Evolutionary conservation across 2,113 vertebrate species (phyloP).

Genomic region (Xenopus laevis): DNA sequence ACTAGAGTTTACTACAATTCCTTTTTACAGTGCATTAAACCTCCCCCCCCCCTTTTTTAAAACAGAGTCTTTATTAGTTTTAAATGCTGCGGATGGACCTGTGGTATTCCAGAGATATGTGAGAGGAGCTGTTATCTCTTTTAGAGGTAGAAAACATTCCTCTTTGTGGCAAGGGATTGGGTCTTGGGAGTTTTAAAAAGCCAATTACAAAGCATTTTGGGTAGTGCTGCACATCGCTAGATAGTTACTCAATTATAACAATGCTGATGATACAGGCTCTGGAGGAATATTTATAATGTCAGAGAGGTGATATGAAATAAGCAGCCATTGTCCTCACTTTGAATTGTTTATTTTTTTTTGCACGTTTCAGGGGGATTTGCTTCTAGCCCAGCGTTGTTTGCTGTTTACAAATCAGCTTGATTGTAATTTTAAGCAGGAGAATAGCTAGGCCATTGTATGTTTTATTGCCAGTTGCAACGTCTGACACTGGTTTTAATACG

Average conservation of each 20-base stretch:
- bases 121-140: constrained; percentile 46
- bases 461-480: constrained; percentile 7
- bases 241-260: constrained; percentile 47
- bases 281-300: constrained; percentile 42
- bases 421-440: constrained; percentile 17
- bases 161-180: constrained; percentile 45
- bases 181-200: constrained; percentile 46
- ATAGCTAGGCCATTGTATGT: constrained; percentile 18
- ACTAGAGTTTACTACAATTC: constrained; percentile 31
- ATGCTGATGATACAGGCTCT: constrained; percentile 44
- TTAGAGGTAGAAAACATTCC: constrained; percentile 43
- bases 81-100: constrained; percentile 44
- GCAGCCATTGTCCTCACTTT: constrained; percentile 19
- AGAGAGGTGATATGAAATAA: constrained; percentile 39
- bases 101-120: constrained; percentile 43
- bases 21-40: constrained; percentile 42
- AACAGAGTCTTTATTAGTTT: constrained; percentile 46
- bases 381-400: constrained; percentile 4
- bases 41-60: constrained; percentile 32
- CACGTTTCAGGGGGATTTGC: constrained; percentile 1
- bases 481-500: neutral
- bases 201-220: constrained; percentile 45
- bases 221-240: constrained; percentile 41
- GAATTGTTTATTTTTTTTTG: constrained; percentile 30
- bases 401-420: constrained; percentile 16